A percentile compares a stretch with the other conserved stretches of the same genome.
These are phyloP conservation scores for Parauchenoglanis punctatus DNA, from an alignment of 2,797 vertebrate genomes.

Conservation along the genomic window DNA sequence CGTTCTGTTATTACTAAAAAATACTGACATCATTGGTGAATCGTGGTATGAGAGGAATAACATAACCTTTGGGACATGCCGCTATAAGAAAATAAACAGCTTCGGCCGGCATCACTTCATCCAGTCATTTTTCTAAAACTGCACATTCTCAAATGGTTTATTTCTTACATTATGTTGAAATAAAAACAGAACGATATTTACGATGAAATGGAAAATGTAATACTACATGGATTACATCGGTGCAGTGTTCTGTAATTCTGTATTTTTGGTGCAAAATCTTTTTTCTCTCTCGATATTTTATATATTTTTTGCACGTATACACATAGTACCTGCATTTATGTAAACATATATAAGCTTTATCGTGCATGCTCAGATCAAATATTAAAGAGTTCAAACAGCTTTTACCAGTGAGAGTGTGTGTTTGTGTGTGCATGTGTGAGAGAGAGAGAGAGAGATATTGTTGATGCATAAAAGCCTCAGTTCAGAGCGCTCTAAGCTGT, in stretches of 20 bases:
- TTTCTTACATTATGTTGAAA: neutral
- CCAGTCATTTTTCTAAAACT: neutral
- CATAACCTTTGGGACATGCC: neutral
- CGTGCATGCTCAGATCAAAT: conserved; percentile 32
- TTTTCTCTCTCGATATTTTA: neutral
- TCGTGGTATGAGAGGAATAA: neutral
- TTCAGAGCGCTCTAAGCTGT: conserved; percentile 43
- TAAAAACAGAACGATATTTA: neutral
- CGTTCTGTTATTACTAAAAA: neutral
- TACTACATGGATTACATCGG: neutral
- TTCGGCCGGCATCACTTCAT: neutral
- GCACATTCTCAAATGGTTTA: neutral
- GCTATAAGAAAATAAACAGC: neutral
- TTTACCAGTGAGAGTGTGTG: conserved; percentile 3
- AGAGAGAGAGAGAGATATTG: conserved; percentile 22
- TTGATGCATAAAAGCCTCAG: conserved; percentile 48
- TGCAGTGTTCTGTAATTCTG: neutral
- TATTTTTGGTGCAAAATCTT: neutral
- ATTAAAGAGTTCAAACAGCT: conserved; percentile 21
- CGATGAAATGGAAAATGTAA: neutral
- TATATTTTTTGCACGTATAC: neutral
- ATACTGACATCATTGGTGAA: neutral
- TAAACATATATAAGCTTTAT: conserved; percentile 1
- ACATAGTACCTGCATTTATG: neutral
- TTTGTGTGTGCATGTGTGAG: neutral